Evolutionary conservation across 2,113 vertebrate species (phyloP).

Genomic region (Coturnix japonica): DNA sequence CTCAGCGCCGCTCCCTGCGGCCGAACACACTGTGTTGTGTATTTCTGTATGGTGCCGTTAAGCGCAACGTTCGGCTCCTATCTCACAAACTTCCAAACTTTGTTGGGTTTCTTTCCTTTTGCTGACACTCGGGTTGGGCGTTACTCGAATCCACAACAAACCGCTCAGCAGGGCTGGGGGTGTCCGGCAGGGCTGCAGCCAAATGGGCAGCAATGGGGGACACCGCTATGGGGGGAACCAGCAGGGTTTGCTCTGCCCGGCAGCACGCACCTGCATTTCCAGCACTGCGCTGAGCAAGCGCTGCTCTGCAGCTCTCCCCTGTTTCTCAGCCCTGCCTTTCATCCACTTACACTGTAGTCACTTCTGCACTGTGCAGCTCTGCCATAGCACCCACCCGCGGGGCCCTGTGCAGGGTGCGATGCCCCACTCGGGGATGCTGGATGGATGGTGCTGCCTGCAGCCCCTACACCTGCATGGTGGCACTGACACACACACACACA

Average conservation of each 20-base stretch:
- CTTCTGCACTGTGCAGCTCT: fast-evolving
- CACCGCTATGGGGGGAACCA: neutral
- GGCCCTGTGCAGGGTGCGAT: neutral
- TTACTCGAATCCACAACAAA: neutral
- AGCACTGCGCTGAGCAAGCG: neutral
- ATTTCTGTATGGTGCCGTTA: too few relatives aligned
- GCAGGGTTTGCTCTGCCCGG: neutral
- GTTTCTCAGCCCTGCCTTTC: neutral
- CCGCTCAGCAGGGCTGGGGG: too few relatives aligned
- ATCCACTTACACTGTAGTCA: neutral
- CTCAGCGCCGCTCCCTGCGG: neutral
- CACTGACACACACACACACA: neutral
- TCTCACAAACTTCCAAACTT: constrained; percentile 8
- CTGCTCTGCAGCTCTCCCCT: neutral
- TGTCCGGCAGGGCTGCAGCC: too few relatives aligned
- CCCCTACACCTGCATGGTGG: neutral
- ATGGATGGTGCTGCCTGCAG: neutral
- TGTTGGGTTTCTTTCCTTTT: neutral
- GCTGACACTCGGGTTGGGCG: neutral
- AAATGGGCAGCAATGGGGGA: neutral
- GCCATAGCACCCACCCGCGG: neutral
- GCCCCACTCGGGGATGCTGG: too few relatives aligned
- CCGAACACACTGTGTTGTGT: too few relatives aligned
- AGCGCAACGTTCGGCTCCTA: neutral
- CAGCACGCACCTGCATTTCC: too few relatives aligned